phyloP scores from a whole-genome alignment of 2,113 vertebrate genomes.

The Mustela nigripes region DNA sequence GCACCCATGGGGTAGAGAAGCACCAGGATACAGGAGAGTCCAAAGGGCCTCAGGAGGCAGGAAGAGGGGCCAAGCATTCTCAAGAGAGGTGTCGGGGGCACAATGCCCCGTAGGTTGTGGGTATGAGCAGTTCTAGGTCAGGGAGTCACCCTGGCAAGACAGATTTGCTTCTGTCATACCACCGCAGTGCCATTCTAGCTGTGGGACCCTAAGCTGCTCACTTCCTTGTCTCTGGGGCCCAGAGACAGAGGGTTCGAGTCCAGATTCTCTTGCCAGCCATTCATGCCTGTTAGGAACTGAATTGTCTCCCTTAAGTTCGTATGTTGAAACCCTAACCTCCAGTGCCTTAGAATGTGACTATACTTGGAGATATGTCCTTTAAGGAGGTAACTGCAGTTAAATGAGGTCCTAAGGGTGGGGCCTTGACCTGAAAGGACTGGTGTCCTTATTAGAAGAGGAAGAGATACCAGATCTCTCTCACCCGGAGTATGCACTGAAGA shows the following conservation, averaged over 20 bases:
- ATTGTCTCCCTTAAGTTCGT: background rate
- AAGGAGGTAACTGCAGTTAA: background rate
- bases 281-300: background rate
- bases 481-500: background rate
- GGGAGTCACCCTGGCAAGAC: too few species aligned
- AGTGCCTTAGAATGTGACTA: background rate
- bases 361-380: background rate
- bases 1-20: background rate
- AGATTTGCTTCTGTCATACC: background rate
- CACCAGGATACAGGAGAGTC: background rate
- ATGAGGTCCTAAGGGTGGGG: background rate
- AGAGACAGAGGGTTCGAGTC: background rate
- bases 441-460: background rate
- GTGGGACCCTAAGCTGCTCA: background rate
- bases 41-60: background rate
- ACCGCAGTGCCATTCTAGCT: background rate
- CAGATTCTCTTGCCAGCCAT: background rate
- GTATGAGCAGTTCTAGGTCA: background rate
- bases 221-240: background rate
- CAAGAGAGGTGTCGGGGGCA: background rate
- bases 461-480: background rate
- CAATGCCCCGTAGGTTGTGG: background rate
- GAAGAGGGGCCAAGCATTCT: background rate
- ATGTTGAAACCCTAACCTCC: background rate
- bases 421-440: background rate